Evolutionary conservation across 1,140 invertebrate genomes (phyloP).

Genomic region (Parapsyche elsis): DNA sequence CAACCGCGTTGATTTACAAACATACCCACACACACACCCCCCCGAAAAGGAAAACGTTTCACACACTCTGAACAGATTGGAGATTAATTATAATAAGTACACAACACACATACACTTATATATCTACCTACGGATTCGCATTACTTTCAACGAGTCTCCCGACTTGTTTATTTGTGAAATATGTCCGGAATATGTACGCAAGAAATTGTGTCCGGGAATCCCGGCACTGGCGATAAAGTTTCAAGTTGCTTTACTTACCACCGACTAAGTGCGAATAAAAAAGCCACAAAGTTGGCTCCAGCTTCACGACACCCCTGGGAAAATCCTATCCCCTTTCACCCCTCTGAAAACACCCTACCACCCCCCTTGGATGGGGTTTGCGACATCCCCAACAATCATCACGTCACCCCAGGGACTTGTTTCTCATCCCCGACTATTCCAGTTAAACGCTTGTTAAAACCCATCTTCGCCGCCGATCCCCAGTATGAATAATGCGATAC

Average conservation of each 20-base stretch:
- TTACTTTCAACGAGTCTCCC: too few species aligned
- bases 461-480: not conserved
- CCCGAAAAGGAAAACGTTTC: not conserved
- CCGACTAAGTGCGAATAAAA: conserved; percentile 45
- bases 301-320: conserved; percentile 48
- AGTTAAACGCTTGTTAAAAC: conserved; percentile 32
- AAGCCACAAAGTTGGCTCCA: conserved; percentile 45
- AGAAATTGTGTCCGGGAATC: conserved; percentile 7
- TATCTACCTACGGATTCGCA: too few species aligned
- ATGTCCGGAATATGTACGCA: not conserved
- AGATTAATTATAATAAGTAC: too few species aligned
- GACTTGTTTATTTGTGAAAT: not conserved
- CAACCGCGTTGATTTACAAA: not conserved
- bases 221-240: conserved; percentile 20
- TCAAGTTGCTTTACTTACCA: conserved; percentile 39
- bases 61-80: too few species aligned
- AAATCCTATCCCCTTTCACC: not conserved
- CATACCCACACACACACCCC: not conserved
- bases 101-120: too few species aligned
- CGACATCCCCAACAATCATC: conserved; percentile 2
- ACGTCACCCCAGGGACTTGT: not conserved
- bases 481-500: conserved; percentile 33
- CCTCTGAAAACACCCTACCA: not conserved
- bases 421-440: conserved; percentile 9
- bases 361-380: not conserved